Evolutionary conservation across 2,888 invertebrate species (phyloP).

Genomic region (Pseudococcus longispinus): DNA sequence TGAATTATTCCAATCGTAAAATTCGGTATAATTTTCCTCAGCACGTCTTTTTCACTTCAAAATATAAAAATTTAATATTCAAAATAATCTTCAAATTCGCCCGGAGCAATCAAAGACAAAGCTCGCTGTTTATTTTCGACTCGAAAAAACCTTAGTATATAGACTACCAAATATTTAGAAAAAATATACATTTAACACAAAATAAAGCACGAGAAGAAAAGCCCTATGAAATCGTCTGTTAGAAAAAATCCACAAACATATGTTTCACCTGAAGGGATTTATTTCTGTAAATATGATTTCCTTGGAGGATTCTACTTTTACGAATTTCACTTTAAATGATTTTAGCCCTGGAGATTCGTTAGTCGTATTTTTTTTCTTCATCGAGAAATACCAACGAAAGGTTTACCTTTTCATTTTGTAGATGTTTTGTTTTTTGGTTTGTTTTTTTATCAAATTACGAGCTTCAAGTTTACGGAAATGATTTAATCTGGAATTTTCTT

Average conservation of each 20-base stretch:
- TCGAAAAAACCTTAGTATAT: neutral
- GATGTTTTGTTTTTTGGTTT: neutral
- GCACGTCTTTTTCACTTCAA: neutral
- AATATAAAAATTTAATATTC: neutral
- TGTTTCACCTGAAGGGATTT: constrained; percentile 23
- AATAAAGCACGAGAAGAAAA: neutral
- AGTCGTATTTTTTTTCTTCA: neutral
- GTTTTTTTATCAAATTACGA: neutral
- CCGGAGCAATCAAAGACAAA: neutral
- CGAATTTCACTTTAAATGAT: constrained; percentile 35
- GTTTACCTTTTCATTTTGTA: neutral
- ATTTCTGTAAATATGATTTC: constrained; percentile 41
- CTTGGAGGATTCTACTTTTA: constrained; percentile 9
- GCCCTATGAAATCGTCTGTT: neutral
- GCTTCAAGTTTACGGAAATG: neutral
- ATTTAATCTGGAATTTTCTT: neutral
- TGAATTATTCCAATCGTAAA: neutral
- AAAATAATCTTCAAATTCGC: neutral
- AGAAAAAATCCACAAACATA: constrained; percentile 10
- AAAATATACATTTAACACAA: neutral
- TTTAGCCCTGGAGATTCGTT: constrained; percentile 21
- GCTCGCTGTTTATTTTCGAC: neutral
- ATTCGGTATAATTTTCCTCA: too few relatives aligned
- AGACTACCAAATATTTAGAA: neutral
- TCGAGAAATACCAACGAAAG: neutral